Evolutionary conservation across 1,140 invertebrate species (phyloP), one percentile per base, ranked within the genome.

Genomic region (Liolophura sinensis): DNA sequence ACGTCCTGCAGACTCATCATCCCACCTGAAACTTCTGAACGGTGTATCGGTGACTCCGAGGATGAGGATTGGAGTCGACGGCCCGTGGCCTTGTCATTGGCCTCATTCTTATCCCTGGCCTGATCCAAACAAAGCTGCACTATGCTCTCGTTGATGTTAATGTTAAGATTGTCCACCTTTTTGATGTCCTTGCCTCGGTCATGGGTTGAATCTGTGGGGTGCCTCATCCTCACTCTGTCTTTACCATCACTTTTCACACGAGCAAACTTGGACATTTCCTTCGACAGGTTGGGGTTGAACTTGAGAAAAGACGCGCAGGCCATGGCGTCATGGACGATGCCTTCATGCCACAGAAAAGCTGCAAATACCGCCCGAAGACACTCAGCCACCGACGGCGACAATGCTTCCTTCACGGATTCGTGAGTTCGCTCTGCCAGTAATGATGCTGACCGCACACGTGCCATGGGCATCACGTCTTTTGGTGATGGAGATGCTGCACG

Each of bases 311-410:
- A 94, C 0, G 96, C 94, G 79, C 94, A 96, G 0, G 96, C 95
- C 91, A 98, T 98, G 7, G 95, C 95, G 82, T 99, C 96, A 81
- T 97, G 94, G 0, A 97, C 94, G 52, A 98, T 92, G 1, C 94
- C 95, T 87, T 98, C 95, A 82, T 99, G 96, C 96, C 96, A 98
- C 1, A 98, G 84, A 76, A 98, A 92, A 0, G 96, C 95, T 0
- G 96, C 95, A 85, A 98, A 99, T 0, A 97, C 92, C 0, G 95
- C 92, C 9, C 97, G 87, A 6, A 97, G 84, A 76, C 93, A 93
- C 82, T 99, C 95, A 0, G 95, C 95, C 20, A 96, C 91, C 0
- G 94, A 94, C 0, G 96, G 95, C 70, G 94, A 93, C 77, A 97
- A 89, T 0, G 94, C 95, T 73, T 92, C 89, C 80, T 94, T 95